Evolutionary conservation across 2,113 vertebrate species (phyloP).

Genomic region (Neogobius melanostomus): DNA sequence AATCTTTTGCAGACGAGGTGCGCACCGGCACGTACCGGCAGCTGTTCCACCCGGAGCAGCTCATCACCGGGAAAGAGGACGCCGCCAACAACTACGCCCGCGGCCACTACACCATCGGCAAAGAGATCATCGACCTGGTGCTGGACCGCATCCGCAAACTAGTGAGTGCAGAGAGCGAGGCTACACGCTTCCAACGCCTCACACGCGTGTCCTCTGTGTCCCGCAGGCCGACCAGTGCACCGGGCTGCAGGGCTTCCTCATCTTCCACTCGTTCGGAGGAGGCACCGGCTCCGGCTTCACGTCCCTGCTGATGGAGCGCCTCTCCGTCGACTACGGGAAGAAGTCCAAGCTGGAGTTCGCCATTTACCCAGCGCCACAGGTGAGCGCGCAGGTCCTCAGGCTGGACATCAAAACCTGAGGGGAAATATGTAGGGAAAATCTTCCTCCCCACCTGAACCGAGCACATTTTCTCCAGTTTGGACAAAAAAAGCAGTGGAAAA

Average conservation of each 20-base stretch:
- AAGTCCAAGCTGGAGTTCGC: slow-evolving; percentile 76
- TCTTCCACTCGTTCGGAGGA: slow-evolving; percentile 75
- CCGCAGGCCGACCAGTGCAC: slow-evolving; percentile 78
- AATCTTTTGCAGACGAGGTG: slow-evolving; percentile 72
- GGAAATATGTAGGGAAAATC: too few species aligned
- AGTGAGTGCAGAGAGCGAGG: slow-evolving; percentile 27
- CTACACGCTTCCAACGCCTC: too few species aligned
- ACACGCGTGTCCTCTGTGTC: not conserved
- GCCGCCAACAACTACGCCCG: slow-evolving; percentile 86
- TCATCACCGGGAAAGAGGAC: slow-evolving; percentile 85
- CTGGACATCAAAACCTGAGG: not conserved
- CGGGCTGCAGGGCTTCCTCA: slow-evolving; percentile 77
- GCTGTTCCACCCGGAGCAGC: slow-evolving; percentile 83
- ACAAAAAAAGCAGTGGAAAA: too few species aligned
- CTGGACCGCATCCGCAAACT: slow-evolving; percentile 70
- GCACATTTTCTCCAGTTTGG: too few species aligned
- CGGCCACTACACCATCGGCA: slow-evolving; percentile 73
- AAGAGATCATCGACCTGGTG: slow-evolving; percentile 70
- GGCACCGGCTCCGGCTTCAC: slow-evolving; percentile 77
- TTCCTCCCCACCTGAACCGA: too few species aligned
- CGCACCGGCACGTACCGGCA: slow-evolving; percentile 81
- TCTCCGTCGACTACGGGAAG: slow-evolving; percentile 77
- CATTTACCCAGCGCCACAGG: slow-evolving; percentile 66
- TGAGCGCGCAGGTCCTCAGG: not conserved
- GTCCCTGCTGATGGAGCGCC: slow-evolving; percentile 77